phyloP scores from a whole-genome alignment of 2,888 invertebrate genomes.

The Ellobium chinense region DNA sequence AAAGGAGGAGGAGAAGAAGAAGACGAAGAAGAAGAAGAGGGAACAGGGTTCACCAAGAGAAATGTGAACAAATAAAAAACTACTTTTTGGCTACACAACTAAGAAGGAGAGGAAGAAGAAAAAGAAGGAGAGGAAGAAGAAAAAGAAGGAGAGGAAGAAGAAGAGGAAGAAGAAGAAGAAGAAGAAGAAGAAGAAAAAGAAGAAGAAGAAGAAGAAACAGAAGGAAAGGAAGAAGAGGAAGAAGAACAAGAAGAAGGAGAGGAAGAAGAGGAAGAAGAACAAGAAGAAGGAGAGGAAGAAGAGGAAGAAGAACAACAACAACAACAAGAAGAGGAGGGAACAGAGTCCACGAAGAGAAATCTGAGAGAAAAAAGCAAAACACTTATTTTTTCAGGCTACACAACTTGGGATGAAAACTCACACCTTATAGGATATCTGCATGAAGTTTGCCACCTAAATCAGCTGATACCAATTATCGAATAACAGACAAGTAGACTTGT shows the following conservation, averaged over 20 bases:
- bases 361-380: too few relatives aligned
- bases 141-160: neutral
- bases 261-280: neutral
- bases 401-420: too few relatives aligned
- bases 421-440: too few relatives aligned
- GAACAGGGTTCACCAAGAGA: neutral
- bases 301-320: neutral
- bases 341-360: neutral
- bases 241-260: neutral
- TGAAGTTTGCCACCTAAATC: too few relatives aligned
- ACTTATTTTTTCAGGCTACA: too few relatives aligned
- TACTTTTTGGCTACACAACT: too few relatives aligned
- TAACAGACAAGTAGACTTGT: too few relatives aligned
- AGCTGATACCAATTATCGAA: too few relatives aligned
- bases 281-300: neutral
- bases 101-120: neutral
- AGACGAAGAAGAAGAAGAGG: neutral
- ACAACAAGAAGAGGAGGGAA: slow-evolving; percentile 2
- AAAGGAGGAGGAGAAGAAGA: neutral
- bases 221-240: neutral
- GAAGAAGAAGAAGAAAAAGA: neutral
- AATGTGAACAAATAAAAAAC: neutral
- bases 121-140: too few relatives aligned
- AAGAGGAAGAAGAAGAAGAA: neutral
- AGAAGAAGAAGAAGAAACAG: neutral